phyloP scores from a whole-genome alignment of 2,113 vertebrate genomes.

The Misgurnus anguillicaudatus region DNA sequence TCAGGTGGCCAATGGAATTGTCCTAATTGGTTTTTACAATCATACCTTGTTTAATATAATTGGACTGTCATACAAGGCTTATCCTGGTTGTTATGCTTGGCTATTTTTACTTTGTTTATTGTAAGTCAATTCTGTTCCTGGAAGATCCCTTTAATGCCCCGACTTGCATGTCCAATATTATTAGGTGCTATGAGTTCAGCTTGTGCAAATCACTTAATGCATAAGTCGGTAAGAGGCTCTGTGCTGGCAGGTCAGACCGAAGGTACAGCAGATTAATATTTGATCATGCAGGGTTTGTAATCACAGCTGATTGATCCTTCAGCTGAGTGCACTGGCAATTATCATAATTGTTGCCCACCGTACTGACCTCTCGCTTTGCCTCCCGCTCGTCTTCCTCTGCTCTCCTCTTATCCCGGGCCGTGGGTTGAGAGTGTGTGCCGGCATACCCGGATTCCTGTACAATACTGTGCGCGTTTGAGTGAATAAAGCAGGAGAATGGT shows the following conservation, averaged over 20 bases:
- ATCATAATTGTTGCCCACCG: constrained; percentile 96
- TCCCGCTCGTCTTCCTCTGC: neutral
- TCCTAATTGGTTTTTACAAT: constrained; percentile 59
- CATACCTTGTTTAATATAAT: constrained; percentile 64
- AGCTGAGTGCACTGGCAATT: constrained; percentile 92
- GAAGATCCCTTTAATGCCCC: constrained; percentile 80
- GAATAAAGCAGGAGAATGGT: constrained; percentile 25
- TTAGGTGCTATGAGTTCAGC: constrained; percentile 90
- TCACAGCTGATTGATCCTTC: constrained; percentile 92
- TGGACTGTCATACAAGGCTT: constrained; percentile 65
- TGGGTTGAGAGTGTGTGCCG: constrained; percentile 80
- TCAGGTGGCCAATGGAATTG: constrained; percentile 66
- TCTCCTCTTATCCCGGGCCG: constrained; percentile 57
- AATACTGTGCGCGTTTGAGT: neutral
- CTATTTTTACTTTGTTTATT: constrained; percentile 83
- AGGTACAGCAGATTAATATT: constrained; percentile 97
- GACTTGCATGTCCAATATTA: constrained; percentile 86
- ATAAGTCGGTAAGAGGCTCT: constrained; percentile 93
- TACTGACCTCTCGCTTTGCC: constrained; percentile 60
- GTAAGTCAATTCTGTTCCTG: constrained; percentile 86
- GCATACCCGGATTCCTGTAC: constrained; percentile 49
- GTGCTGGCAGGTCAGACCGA: constrained; percentile 87
- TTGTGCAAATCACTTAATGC: constrained; percentile 93
- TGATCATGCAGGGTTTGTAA: constrained; percentile 93
- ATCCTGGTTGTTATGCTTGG: constrained; percentile 62